Evolutionary conservation across 2,113 vertebrate species (phyloP).

Genomic region (Callopanchax toddi): DNA sequence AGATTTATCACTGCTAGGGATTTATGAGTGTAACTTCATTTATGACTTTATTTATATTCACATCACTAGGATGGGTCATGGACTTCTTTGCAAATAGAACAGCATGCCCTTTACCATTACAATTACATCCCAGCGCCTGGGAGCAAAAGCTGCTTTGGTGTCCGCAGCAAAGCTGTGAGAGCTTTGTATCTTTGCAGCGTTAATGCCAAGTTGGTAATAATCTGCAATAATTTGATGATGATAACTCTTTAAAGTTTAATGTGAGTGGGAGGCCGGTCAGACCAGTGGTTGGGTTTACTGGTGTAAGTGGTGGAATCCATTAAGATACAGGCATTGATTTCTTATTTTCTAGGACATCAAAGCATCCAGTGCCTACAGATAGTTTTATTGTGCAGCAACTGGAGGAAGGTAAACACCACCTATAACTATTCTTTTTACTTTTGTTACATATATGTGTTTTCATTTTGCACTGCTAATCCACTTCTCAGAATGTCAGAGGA

Average conservation of each 20-base stretch:
- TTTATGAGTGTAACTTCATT: conserved; percentile 66
- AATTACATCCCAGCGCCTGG: conserved; percentile 31
- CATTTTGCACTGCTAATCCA: not conserved
- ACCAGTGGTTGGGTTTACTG: not conserved
- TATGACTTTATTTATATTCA: conserved; percentile 66
- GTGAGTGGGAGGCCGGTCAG: not conserved
- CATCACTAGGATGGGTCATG: conserved; percentile 45
- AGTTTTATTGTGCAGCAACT: not conserved
- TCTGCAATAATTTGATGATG: conserved; percentile 9
- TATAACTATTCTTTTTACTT: not conserved
- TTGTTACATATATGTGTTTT: no score
- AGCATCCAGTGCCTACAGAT: not conserved
- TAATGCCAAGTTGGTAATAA: conserved; percentile 2
- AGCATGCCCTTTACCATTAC: conserved; percentile 42
- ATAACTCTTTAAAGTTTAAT: conserved; percentile 12
- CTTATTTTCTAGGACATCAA: conserved; percentile 13
- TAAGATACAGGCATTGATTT: not conserved
- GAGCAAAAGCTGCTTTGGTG: conserved; percentile 14
- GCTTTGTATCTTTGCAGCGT: not conserved
- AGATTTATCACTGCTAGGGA: conserved; percentile 57
- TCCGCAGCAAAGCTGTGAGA: not conserved
- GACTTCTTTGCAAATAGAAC: conserved; percentile 42
- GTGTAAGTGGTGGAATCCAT: not conserved
- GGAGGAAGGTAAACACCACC: not conserved
- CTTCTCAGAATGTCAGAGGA: not conserved